Evolutionary conservation across 2,888 invertebrate species (phyloP), one percentile per base, ranked within the genome.

Genomic region (Parasteatoda lunata): DNA sequence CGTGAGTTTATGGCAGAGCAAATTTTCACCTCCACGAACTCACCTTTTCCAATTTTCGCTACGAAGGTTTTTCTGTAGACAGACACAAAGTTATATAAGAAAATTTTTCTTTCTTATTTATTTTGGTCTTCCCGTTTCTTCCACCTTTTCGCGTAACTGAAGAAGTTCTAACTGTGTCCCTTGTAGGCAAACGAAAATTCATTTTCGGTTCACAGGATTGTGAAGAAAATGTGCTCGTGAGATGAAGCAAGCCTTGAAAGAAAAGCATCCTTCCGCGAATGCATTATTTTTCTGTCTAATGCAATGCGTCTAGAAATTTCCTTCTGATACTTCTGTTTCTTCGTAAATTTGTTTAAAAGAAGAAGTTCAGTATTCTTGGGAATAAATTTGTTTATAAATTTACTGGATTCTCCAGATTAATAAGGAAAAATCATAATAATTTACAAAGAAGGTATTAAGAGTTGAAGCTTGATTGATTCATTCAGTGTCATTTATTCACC

Each of bases 1-100:
- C 59, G 64, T 66, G 78, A 73, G 66, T 84, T 84, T 84, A 77
- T 84, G 77, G 84, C 84, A 84, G 78, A 84, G 73, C 78, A 84
- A 78, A 84, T 78, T 84, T 75, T 84, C 84, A 78, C 84, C 84
- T 77, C 69, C 78, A 45, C 78, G 54, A 72, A 80, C 69, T 76
- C 70, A 82, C 76, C 76, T 76, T 82, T 76, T 82, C 69, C 82
- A 82, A 76, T 82, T 82, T 82, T 76, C 82, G 70, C 82, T 30
- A 64, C 76, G 69, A 48, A 45, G 15, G 70, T 64, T 76, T 73
- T 71, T 45, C 64, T 48, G 51, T 59, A 59, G 59, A 59, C 59
- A 59, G 59, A 59, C 59, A 59, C 59, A 59, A 59, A n/a, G 30
- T 30, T n/a, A 59, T 59, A 59, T 59, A n/a, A 59, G 59, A n/a